Evolutionary conservation across 2,113 vertebrate genomes (phyloP).

Genomic region (Climacteris rufus): DNA sequence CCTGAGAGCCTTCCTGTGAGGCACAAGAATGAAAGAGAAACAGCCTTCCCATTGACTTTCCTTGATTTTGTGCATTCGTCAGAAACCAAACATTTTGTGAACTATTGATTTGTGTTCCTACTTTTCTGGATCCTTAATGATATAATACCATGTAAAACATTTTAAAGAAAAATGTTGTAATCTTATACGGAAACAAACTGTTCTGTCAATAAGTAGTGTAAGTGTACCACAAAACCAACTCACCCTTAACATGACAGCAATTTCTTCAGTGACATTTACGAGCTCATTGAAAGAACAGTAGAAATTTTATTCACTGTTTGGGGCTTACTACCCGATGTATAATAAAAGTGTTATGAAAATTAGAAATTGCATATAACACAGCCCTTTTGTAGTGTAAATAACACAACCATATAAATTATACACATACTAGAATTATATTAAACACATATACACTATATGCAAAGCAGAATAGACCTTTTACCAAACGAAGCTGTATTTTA

Average conservation of each 20-base stretch:
- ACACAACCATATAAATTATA: conserved; percentile 31
- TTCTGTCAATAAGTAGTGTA: conserved; percentile 15
- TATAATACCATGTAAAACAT: neutral
- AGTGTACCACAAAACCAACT: conserved; percentile 35
- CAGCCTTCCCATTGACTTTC: neutral
- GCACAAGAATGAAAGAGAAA: neutral
- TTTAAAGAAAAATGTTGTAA: neutral
- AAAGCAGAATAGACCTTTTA: conserved; percentile 2
- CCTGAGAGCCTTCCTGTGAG: neutral
- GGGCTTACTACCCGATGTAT: conserved; percentile 17
- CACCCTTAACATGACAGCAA: conserved; percentile 41
- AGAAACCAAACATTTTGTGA: conserved; percentile 13
- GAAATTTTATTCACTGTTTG: conserved; percentile 39
- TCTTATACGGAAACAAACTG: conserved; percentile 22
- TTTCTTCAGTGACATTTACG: conserved; percentile 26
- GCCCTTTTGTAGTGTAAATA: conserved; percentile 43
- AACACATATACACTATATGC: neutral
- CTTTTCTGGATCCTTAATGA: neutral
- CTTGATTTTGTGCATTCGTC: neutral
- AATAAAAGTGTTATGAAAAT: conserved; percentile 57
- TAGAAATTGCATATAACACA: neutral
- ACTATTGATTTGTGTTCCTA: neutral
- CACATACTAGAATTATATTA: neutral
- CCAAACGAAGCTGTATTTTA: conserved; percentile 17
- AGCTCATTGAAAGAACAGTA: conserved; percentile 40